Percentiles rank a stretch among this genome's conserved stretches.
Evolutionary conservation across 2,113 vertebrate species (phyloP).

Genomic region (Protobothrops mucrosquamatus): DNA sequence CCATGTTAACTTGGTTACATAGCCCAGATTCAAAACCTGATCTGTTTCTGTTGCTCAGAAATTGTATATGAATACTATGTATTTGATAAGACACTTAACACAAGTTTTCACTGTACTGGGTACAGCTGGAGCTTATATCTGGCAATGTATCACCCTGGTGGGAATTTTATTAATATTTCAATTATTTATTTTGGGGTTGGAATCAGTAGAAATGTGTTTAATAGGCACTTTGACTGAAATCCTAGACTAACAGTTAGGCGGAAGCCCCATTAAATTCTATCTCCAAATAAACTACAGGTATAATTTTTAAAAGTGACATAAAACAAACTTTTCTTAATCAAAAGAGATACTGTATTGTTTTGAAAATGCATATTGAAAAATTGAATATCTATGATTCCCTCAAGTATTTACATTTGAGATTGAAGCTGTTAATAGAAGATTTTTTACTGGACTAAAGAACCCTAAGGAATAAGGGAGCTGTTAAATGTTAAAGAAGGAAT

Average conservation of each 20-base stretch:
- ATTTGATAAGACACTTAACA: constrained; percentile 50
- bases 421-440: not conserved
- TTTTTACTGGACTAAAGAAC: not conserved
- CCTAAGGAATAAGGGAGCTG: not conserved
- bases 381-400: not conserved
- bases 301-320: not conserved
- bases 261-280: not conserved
- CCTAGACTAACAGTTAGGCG: not conserved
- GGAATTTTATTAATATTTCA: constrained; percentile 19
- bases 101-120: constrained; percentile 17
- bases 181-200: not conserved
- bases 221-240: not conserved
- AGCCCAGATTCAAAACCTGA: constrained; percentile 38
- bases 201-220: fast-evolving
- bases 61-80: constrained; percentile 72
- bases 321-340: not conserved
- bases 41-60: constrained; percentile 62
- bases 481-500: constrained; percentile 13
- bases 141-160: constrained; percentile 22
- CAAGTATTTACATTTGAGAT: not conserved
- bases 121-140: constrained; percentile 22
- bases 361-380: not conserved
- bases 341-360: not conserved
- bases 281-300: not conserved
- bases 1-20: constrained; percentile 38